Evolutionary conservation across 2,888 invertebrate genomes (phyloP).

Genomic region (Halictus ligatus): DNA sequence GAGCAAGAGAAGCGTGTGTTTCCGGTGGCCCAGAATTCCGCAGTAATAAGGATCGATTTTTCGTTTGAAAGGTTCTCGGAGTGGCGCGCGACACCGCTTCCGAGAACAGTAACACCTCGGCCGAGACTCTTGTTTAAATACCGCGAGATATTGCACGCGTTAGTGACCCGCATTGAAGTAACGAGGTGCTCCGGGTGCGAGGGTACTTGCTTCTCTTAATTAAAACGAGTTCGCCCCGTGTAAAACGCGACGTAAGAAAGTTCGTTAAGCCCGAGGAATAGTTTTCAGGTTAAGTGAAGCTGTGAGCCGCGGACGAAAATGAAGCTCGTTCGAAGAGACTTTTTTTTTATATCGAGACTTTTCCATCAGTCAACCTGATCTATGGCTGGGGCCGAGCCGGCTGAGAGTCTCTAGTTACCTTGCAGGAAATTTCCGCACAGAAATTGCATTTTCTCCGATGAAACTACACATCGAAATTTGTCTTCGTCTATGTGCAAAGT

Average conservation of each 20-base stretch:
- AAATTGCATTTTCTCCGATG: background rate
- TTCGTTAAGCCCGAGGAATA: slow-evolving; percentile 37
- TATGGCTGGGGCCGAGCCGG: background rate
- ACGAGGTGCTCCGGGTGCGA: slow-evolving; percentile 35
- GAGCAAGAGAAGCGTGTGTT: background rate
- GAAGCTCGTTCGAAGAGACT: background rate
- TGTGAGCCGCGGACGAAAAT: slow-evolving; percentile 14
- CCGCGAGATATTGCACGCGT: slow-evolving; percentile 47
- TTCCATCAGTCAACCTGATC: background rate
- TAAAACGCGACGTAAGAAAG: slow-evolving; percentile 52
- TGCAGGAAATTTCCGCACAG: background rate
- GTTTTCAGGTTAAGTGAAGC: slow-evolving; percentile 57
- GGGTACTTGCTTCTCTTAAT: slow-evolving; percentile 46
- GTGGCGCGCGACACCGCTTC: background rate
- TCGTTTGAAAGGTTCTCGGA: background rate
- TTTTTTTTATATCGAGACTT: slow-evolving; percentile 5
- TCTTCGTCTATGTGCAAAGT: background rate
- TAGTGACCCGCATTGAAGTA: slow-evolving; percentile 56
- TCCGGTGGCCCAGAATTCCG: background rate
- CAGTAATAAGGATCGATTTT: background rate
- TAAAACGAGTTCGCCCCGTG: slow-evolving; percentile 52
- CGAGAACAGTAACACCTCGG: background rate
- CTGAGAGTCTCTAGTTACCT: background rate
- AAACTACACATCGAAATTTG: background rate
- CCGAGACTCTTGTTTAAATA: slow-evolving; percentile 36